Conservation (phyloP, 2,113 vertebrate genomes). For the Amazona guildingii region DNA sequence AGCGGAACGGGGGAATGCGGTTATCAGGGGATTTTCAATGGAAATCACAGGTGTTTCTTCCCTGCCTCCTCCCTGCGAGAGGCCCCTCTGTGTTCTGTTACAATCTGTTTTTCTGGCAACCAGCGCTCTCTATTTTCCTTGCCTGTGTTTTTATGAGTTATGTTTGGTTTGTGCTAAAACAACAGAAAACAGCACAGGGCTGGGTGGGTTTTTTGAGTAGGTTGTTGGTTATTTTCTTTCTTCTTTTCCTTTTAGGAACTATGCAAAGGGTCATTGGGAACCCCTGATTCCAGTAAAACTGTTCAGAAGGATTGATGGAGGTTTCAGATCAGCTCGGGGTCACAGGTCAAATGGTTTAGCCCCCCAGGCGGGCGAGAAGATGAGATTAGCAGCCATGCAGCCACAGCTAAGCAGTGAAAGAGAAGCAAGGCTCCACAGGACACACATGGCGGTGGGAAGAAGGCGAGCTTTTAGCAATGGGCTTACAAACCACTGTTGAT, state of each 20-base stretch:
- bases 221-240: background rate
- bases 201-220: background rate
- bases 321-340: conserved; percentile 28
- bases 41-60: conserved; percentile 78
- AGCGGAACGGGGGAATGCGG: conserved; percentile 36
- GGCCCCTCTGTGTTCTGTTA: conserved; percentile 66
- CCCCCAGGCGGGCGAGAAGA: conserved; percentile 27
- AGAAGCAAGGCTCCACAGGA: background rate
- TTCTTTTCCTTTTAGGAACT: conserved; percentile 37
- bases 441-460: background rate
- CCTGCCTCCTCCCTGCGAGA: conserved; percentile 71
- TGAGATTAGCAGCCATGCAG: conserved; percentile 55
- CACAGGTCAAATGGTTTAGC: conserved; percentile 50
- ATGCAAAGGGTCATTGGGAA: conserved; percentile 50
- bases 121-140: conserved; percentile 45
- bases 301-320: conserved; percentile 53
- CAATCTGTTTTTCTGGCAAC: conserved; percentile 53
- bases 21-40: conserved; percentile 69
- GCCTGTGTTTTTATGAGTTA: conserved; percentile 64
- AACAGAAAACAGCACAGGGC: conserved; percentile 57
- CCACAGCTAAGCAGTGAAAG: background rate
- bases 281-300: conserved; percentile 23
- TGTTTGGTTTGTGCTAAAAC: conserved; percentile 69
- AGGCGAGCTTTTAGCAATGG: background rate
- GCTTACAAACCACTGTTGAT: background rate